Evolutionary conservation across 1,140 invertebrate genomes (phyloP).

Genomic region (Aplysia californica): DNA sequence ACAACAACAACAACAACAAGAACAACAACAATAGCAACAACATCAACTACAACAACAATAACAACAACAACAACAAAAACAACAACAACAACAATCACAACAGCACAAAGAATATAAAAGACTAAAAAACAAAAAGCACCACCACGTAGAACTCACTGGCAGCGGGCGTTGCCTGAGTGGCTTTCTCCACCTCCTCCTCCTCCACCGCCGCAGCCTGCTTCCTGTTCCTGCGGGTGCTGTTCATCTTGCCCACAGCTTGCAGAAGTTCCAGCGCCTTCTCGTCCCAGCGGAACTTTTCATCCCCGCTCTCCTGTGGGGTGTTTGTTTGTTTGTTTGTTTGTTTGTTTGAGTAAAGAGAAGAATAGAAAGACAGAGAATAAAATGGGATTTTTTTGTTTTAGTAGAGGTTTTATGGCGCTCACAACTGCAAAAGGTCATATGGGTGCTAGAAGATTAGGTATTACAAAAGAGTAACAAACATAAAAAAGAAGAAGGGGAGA

Average conservation of each 20-base stretch:
- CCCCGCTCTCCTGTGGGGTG: slow-evolving; percentile 37
- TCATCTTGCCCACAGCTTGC: slow-evolving; percentile 51
- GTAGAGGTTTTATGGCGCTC: no score
- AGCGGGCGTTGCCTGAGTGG: slow-evolving; percentile 29
- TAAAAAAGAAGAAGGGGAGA: no score
- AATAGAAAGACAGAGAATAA: no score
- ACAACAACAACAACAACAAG: not conserved
- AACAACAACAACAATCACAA: no score
- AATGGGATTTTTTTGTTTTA: no score
- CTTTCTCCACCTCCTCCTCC: slow-evolving; percentile 33
- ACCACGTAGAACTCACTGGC: slow-evolving; percentile 3
- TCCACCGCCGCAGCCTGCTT: slow-evolving; percentile 33
- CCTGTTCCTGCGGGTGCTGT: slow-evolving; percentile 42
- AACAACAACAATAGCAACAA: not conserved
- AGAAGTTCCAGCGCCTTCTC: slow-evolving; percentile 62
- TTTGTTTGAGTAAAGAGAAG: no score
- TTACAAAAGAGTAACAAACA: no score
- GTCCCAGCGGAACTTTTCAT: slow-evolving; percentile 46
- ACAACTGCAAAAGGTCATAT: no score
- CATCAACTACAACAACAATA: not conserved
- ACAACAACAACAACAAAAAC: not conserved
- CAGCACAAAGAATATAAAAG: no score
- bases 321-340: no score
- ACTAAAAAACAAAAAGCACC: no score
- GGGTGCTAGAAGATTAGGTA: no score